Base-by-base conservation (phyloP, 2,113 vertebrate genomes). In the Regulus satrapa region DNA sequence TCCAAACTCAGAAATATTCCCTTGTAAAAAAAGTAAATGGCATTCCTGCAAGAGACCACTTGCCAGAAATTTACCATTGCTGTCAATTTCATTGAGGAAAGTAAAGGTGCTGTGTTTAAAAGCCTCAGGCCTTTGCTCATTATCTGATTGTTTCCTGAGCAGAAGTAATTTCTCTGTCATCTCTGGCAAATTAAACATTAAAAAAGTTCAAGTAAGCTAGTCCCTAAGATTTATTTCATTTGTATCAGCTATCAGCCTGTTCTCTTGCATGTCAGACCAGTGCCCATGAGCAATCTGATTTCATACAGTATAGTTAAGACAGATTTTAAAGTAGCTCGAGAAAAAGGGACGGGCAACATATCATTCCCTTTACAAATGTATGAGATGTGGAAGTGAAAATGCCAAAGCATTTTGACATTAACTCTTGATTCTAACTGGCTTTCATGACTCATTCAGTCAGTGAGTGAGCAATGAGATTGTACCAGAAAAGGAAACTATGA, bases 341-440 rank as follows among this genome's bases (percentile, higher is more conserved):
- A 90, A 72, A 87, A 82, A 66, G 40, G 18, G 8, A 82, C 3
- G 3, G 41, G 29, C 23, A 76, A 45, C 4, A 1, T 85, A 38
- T 85, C 11, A 38, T 66, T 92, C 75, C 23, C 20, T 76, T 85
- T 83, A 38, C 45, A 77, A 89, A 68, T 21, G 10, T 28, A 31
- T n/a, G 43, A 79, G 46, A 85, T 8, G 10, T 83, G 48, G 25
- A 88, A 79, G 24, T 55, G 28, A 75, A 96, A 94, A 94, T 85
- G 68, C 43, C 67, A 80, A 93, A 88, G 62, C n/a, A 79, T 94
- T 92, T 92, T 93, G 85, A 68, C 43, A 69, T 85, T 93, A 95
- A 76, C 17, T 89, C 58, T 83, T 91, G 43, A 64, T 94, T 91
- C 71, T 61, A 24, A 64, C 74, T 63, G 46, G 15, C 55, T 82